phyloP scores from a whole-genome alignment of 92 coral and sea anemone genomes.

The Blastomussa wellsi region DNA sequence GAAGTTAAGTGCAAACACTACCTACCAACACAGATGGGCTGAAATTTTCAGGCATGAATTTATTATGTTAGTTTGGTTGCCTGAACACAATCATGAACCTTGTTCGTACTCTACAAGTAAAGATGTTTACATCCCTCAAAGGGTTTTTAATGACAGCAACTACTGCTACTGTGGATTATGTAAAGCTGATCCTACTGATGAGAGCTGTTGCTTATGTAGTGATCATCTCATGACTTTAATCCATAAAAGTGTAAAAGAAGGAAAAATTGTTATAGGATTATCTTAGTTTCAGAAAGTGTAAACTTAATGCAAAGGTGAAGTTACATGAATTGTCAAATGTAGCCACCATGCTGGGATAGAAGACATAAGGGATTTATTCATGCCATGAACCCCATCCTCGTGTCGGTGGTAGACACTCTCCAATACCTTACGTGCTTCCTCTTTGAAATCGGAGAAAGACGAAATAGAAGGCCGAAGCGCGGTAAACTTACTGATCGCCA shows the following conservation, averaged over 20 bases:
- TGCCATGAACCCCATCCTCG: too few relatives aligned
- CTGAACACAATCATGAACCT: slow-evolving; percentile 37
- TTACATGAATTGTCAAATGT: too few relatives aligned
- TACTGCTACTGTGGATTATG: slow-evolving; percentile 58
- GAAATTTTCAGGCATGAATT: slow-evolving; percentile 50
- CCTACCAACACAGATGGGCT: slow-evolving; percentile 28
- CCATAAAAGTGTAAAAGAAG: slow-evolving; percentile 39
- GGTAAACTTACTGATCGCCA: too few relatives aligned
- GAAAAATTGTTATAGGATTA: slow-evolving; percentile 28
- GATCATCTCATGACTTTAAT: slow-evolving; percentile 34
- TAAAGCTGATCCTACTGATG: slow-evolving; percentile 44
- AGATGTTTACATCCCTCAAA: slow-evolving; percentile 56
- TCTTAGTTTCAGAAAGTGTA: not conserved
- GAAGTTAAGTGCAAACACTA: slow-evolving; percentile 26
- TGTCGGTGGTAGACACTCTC: too few relatives aligned
- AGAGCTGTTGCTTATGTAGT: slow-evolving; percentile 47
- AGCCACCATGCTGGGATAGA: too few relatives aligned
- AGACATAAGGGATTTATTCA: too few relatives aligned
- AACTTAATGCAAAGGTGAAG: too few relatives aligned
- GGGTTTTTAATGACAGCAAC: slow-evolving; percentile 26
- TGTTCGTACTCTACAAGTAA: slow-evolving; percentile 40
- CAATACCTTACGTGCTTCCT: too few relatives aligned
- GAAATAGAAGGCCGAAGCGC: too few relatives aligned
- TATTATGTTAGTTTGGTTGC: slow-evolving; percentile 44
- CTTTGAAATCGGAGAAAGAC: too few relatives aligned